A percentile compares a stretch with the other conserved stretches of the same genome.
Conservation (phyloP, 2,797 vertebrate genomes). For the Austrolebias charrua region DNA sequence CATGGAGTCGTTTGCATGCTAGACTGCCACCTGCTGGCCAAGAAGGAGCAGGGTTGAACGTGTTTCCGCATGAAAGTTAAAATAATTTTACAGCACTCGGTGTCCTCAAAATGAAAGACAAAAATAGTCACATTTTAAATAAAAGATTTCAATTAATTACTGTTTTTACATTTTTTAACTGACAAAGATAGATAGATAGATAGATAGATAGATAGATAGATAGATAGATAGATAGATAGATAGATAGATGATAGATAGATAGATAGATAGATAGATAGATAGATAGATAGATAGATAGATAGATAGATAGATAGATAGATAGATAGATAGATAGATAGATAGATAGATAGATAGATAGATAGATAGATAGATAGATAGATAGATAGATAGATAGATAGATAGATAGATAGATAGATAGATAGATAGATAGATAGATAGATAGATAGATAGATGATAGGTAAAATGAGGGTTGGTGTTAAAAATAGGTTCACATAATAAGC, state of each 20-base stretch:
- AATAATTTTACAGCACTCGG: not conserved
- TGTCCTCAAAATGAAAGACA: not conserved
- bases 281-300: too few relatives aligned
- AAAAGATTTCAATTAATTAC: not conserved
- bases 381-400: constrained; percentile 3
- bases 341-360: too few relatives aligned
- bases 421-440: constrained; percentile 10
- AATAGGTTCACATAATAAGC: too few relatives aligned
- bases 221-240: too few relatives aligned
- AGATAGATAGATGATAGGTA: constrained; percentile 20
- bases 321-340: too few relatives aligned
- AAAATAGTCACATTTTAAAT: not conserved
- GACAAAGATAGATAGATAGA: too few relatives aligned
- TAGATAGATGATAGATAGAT: too few relatives aligned
- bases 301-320: too few relatives aligned
- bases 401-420: constrained; percentile 18
- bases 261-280: too few relatives aligned
- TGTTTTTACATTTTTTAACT: too few relatives aligned
- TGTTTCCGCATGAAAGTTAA: constrained; percentile 16
- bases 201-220: too few relatives aligned
- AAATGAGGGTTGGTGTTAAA: not conserved
- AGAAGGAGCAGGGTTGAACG: not conserved
- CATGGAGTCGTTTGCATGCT: not conserved
- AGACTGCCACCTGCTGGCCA: constrained; percentile 42
- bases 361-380: too few relatives aligned